Conservation (phyloP, 2,888 invertebrate genomes). For the Deilephila elpenor region DNA sequence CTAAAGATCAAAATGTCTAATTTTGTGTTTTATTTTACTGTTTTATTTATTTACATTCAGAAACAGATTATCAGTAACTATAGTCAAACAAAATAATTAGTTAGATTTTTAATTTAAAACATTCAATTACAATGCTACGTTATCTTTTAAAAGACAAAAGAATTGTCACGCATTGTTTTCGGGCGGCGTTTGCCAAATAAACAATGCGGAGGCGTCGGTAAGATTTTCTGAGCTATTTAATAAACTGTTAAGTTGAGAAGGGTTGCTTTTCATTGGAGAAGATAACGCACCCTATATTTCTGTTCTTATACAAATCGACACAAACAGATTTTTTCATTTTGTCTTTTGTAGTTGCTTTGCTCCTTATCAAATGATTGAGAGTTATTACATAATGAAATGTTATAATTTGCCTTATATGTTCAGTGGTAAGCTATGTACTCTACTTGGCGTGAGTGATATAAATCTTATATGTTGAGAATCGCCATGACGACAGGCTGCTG, state of each 20-base stretch:
- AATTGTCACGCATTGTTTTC: not conserved
- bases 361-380: not conserved
- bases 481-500: too few relatives aligned
- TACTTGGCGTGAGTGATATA: too few relatives aligned
- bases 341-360: not conserved
- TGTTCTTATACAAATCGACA: slow-evolving; percentile 11
- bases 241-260: slow-evolving; percentile 24
- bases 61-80: too few relatives aligned
- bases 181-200: not conserved
- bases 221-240: slow-evolving; percentile 27
- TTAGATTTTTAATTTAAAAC: not conserved
- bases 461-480: too few relatives aligned
- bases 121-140: not conserved
- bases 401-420: too few relatives aligned
- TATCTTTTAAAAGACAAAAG: not conserved
- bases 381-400: too few relatives aligned
- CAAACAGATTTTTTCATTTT: not conserved
- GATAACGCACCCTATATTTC: slow-evolving; percentile 6
- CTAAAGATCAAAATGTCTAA: too few relatives aligned
- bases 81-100: not conserved
- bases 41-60: too few relatives aligned
- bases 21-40: too few relatives aligned
- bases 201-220: slow-evolving; percentile 2
- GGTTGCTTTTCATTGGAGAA: slow-evolving; percentile 20
- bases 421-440: too few relatives aligned